Conservation (phyloP, 1,140 invertebrate genomes). For the Drosophila oshimai region DNA sequence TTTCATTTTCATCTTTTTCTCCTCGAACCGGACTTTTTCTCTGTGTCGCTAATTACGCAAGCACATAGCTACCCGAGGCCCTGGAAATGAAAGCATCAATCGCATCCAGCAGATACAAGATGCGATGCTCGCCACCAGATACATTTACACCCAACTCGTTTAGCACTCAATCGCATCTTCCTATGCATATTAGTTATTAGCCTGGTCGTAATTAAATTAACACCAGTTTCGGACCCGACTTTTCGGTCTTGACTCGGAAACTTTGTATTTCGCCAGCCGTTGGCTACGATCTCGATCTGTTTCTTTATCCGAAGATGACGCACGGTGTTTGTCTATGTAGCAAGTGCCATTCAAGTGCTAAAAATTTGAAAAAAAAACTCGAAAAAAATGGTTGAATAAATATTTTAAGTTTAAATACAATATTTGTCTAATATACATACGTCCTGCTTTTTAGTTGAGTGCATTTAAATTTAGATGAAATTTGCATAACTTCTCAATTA, state of each 20-base stretch:
- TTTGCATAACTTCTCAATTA: constrained; percentile 11
- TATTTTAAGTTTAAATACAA: background rate
- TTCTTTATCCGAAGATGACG: constrained; percentile 20
- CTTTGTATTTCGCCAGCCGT: constrained; percentile 5
- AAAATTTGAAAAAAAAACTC: constrained; percentile 29
- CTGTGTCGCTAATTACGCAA: constrained; percentile 67
- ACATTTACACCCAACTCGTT: constrained; percentile 27
- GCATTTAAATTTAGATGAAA: constrained; percentile 23
- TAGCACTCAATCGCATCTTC: constrained; percentile 49
- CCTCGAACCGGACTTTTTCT: constrained; percentile 8
- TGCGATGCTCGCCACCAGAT: constrained; percentile 9
- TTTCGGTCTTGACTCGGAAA: constrained; percentile 10
- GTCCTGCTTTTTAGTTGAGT: background rate
- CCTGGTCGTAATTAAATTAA: constrained; percentile 71
- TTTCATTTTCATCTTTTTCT: constrained; percentile 56
- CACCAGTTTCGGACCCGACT: constrained; percentile 36
- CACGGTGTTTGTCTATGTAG: constrained; percentile 34
- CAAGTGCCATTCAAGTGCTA: constrained; percentile 50
- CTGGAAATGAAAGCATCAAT: constrained; percentile 41
- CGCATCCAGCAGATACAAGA: constrained; percentile 28
- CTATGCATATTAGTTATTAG: constrained; percentile 75
- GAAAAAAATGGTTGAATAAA: constrained; percentile 1
- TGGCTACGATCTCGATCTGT: constrained; percentile 20
- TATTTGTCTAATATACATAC: constrained; percentile 9
- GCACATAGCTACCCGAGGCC: constrained; percentile 39